Percentiles rank a stretch among this genome's conserved stretches.
Evolutionary conservation across 1,140 invertebrate genomes (phyloP).

Genomic region (Drosophila seguyi): DNA sequence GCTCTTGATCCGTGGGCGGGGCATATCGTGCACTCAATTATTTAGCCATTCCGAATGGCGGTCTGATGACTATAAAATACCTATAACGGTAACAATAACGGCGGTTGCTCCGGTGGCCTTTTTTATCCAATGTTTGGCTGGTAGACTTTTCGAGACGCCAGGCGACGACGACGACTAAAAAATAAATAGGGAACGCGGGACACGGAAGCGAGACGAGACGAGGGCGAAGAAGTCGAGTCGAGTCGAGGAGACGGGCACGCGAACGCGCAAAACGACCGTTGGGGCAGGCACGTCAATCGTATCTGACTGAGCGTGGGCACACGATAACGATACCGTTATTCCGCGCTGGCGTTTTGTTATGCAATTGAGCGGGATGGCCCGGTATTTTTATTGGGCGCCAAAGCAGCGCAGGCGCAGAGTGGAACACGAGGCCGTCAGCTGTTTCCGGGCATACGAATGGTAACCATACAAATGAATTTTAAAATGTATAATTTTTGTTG

Average conservation of each 20-base stretch:
- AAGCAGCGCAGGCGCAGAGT: slow-evolving; percentile 58
- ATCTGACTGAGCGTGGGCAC: slow-evolving; percentile 72
- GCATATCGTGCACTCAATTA: slow-evolving; percentile 40
- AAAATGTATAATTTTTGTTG: not conserved
- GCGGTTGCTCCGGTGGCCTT: not conserved
- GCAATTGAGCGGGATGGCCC: slow-evolving; percentile 71
- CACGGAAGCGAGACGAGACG: slow-evolving; percentile 15
- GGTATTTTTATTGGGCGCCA: slow-evolving; percentile 67
- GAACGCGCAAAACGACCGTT: slow-evolving; percentile 58
- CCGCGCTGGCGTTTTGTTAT: slow-evolving; percentile 59
- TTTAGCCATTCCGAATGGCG: slow-evolving; percentile 21
- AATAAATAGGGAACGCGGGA: slow-evolving; percentile 24
- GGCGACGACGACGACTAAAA: slow-evolving; percentile 11
- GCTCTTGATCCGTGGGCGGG: slow-evolving; percentile 37
- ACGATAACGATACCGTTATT: slow-evolving; percentile 79
- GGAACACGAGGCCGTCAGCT: slow-evolving; percentile 33
- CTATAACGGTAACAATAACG: slow-evolving; percentile 1
- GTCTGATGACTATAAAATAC: not conserved
- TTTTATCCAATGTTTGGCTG: slow-evolving; percentile 16
- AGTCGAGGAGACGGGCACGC: slow-evolving; percentile 10
- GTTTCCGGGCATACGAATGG: slow-evolving; percentile 4
- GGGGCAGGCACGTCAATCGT: slow-evolving; percentile 70
- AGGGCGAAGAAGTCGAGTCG: slow-evolving; percentile 3
- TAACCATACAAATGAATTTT: not conserved
- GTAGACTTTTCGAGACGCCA: slow-evolving; percentile 18